Evolutionary conservation across 2,888 invertebrate genomes (phyloP).

Genomic region (Apotomis capreana): DNA sequence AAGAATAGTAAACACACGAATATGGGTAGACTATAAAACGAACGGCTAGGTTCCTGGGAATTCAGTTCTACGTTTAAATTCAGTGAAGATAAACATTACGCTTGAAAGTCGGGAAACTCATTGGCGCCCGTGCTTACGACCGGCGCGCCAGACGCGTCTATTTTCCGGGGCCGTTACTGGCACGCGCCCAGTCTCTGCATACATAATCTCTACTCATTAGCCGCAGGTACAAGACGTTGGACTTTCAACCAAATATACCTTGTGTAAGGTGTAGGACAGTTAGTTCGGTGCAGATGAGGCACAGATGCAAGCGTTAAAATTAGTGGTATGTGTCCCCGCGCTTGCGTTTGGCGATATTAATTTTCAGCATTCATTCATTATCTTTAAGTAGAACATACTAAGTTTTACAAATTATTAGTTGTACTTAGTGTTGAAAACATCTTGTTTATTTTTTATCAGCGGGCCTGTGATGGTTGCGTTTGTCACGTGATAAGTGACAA

Average conservation of each 20-base stretch:
- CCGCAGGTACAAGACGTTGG: slow-evolving; percentile 15
- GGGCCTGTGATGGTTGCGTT: too few relatives aligned
- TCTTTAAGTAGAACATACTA: too few relatives aligned
- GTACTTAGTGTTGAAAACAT: too few relatives aligned
- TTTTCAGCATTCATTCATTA: background rate
- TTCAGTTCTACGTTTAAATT: background rate
- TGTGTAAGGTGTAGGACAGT: background rate
- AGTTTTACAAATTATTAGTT: background rate
- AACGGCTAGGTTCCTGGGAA: background rate
- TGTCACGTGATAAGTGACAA: too few relatives aligned
- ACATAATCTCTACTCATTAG: slow-evolving; percentile 40
- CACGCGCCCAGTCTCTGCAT: slow-evolving; percentile 61
- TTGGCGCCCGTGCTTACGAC: slow-evolving; percentile 18
- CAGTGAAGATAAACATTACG: background rate
- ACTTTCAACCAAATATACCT: slow-evolving; percentile 5
- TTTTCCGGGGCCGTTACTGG: slow-evolving; percentile 58
- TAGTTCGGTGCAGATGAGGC: slow-evolving; percentile 39
- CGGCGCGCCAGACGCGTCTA: slow-evolving; percentile 48
- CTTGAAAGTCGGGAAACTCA: slow-evolving; percentile 17
- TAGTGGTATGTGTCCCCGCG: slow-evolving; percentile 28
- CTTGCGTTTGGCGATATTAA: slow-evolving; percentile 14
- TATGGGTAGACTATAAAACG: background rate
- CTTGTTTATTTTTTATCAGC: too few relatives aligned
- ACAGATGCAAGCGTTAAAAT: slow-evolving; percentile 48
- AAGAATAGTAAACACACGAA: too few relatives aligned